Percentiles rank a stretch among this genome's conserved stretches.
Evolutionary conservation across 2,888 invertebrate species (phyloP).

Genomic region (Drosophila falleni): DNA sequence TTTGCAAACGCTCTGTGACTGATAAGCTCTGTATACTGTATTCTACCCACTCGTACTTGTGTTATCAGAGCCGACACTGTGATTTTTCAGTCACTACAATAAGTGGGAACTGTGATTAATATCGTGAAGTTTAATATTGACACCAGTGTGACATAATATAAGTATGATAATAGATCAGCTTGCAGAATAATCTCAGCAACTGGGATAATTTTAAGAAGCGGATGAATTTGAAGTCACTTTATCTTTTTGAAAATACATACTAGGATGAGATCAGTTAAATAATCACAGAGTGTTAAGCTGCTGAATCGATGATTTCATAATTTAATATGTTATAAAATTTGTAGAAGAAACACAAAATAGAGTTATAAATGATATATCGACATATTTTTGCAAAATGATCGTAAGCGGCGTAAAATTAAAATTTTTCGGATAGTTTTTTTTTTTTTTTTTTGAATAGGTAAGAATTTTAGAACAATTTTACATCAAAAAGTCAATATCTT

Average conservation of each 20-base stretch:
- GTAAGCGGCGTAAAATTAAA: too few species aligned
- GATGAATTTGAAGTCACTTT: background rate
- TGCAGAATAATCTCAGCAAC: background rate
- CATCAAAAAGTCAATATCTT: too few species aligned
- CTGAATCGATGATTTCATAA: too few species aligned
- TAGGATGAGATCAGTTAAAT: too few species aligned
- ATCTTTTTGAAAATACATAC: background rate
- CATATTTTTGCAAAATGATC: too few species aligned
- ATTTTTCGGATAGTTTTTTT: too few species aligned
- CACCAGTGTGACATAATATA: background rate
- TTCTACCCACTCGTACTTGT: constrained; percentile 13
- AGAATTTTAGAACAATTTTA: too few species aligned
- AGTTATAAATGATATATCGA: too few species aligned
- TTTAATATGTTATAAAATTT: too few species aligned
- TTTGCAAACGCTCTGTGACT: constrained; percentile 54
- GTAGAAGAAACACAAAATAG: too few species aligned
- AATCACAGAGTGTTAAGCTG: too few species aligned
- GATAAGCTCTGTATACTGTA: constrained; percentile 35
- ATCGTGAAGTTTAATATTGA: background rate
- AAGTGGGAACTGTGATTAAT: constrained; percentile 31
- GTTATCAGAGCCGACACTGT: constrained; percentile 39
- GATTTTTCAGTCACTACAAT: constrained; percentile 28
- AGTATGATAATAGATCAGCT: background rate
- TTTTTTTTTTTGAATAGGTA: too few species aligned
- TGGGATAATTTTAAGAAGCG: background rate